A percentile compares a stretch with the other conserved stretches of the same genome.
Evolutionary conservation across 2,113 vertebrate species (phyloP).

Genomic region (Sapayoa aenigma): DNA sequence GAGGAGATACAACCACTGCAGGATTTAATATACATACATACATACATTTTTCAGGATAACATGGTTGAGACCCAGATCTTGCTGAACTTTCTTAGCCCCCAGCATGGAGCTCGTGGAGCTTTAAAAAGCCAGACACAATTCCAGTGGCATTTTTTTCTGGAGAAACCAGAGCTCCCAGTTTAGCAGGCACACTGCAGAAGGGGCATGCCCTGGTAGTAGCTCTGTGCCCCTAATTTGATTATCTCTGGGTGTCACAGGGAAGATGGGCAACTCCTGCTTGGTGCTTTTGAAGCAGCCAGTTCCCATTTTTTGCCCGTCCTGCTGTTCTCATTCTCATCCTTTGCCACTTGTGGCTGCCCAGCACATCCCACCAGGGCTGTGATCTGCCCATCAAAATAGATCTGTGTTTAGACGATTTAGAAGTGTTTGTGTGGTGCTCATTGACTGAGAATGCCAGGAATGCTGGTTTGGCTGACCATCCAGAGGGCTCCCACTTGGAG

Average conservation of each 20-base stretch:
- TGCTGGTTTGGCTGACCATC: background rate
- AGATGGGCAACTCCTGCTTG: background rate
- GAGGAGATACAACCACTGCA: background rate
- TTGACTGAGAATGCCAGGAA: background rate
- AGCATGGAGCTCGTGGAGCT: background rate
- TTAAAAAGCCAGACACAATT: background rate
- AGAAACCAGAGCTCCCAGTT: background rate
- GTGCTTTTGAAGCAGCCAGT: background rate
- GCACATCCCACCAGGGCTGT: too few species aligned
- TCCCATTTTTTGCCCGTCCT: background rate
- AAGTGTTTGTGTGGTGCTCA: fast-evolving
- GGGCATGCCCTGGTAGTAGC: too few species aligned
- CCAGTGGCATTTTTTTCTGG: background rate
- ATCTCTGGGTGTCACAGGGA: background rate
- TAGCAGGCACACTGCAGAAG: background rate
- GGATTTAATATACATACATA: background rate
- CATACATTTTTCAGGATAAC: background rate
- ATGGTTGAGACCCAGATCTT: background rate
- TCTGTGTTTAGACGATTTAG: background rate
- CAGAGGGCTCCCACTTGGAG: background rate
- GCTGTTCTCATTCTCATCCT: background rate
- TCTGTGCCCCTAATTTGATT: background rate
- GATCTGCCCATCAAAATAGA: background rate
- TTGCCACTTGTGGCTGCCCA: background rate
- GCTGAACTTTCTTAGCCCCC: background rate